A percentile compares a stretch with the other conserved stretches of the same genome.
Conservation (phyloP, 1,140 invertebrate genomes). For the Drosophila murphyi region DNA sequence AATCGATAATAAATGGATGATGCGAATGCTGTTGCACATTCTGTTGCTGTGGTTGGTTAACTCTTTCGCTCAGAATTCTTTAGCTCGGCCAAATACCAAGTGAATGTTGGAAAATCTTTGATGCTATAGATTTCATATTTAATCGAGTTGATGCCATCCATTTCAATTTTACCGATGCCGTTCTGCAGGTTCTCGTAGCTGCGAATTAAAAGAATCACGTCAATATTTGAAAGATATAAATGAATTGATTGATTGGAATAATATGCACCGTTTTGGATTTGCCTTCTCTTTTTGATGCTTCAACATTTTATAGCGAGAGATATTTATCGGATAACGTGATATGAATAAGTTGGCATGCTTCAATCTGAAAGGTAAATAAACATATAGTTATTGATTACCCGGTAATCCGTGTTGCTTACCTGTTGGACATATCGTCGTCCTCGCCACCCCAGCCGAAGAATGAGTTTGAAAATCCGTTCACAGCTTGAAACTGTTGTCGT, state of each 20-base stretch:
- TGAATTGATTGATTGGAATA: neutral
- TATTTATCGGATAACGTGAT: slow-evolving; percentile 93
- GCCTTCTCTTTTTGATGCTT: slow-evolving; percentile 94
- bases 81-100: slow-evolving; percentile 90
- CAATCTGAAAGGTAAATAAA: slow-evolving; percentile 84
- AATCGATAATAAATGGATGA: slow-evolving; percentile 9
- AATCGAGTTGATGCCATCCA: slow-evolving; percentile 94
- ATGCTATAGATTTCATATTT: slow-evolving; percentile 91
- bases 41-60: slow-evolving; percentile 51
- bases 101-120: slow-evolving; percentile 89
- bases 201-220: slow-evolving; percentile 44
- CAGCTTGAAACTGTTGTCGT: slow-evolving; percentile 90
- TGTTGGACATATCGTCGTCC: slow-evolving; percentile 96
- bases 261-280: slow-evolving; percentile 92
- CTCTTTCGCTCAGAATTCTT: slow-evolving; percentile 82
- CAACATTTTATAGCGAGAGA: slow-evolving; percentile 96
- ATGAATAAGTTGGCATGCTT: slow-evolving; percentile 92
- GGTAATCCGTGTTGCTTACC: slow-evolving; percentile 8
- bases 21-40: neutral
- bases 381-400: neutral
- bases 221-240: slow-evolving; percentile 2
- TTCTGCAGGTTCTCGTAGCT: slow-evolving; percentile 94
- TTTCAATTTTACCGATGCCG: slow-evolving; percentile 92
- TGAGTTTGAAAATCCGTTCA: slow-evolving; percentile 96
- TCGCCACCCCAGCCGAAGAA: slow-evolving; percentile 98